Percentiles rank a stretch among this genome's conserved stretches.
phyloP scores from a whole-genome alignment of 2,113 vertebrate genomes.

The Oenanthe melanoleuca region DNA sequence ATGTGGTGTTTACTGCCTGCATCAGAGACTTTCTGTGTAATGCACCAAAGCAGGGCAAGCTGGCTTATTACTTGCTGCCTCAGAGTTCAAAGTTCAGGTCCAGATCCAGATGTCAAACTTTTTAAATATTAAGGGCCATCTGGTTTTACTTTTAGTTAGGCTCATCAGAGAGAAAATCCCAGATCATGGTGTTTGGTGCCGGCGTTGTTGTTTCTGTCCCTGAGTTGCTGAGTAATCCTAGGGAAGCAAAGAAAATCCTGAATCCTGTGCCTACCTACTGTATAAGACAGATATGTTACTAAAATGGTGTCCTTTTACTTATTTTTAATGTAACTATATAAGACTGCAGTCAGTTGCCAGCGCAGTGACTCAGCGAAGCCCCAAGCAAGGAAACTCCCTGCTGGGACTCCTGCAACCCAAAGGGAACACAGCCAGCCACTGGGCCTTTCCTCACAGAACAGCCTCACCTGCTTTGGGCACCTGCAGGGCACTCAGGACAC shows the following conservation, averaged over 20 bases:
- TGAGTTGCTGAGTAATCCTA: background rate
- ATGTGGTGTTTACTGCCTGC: background rate
- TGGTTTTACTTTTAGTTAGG: background rate
- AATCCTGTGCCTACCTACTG: background rate
- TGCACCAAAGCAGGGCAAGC: background rate
- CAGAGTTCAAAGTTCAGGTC: background rate
- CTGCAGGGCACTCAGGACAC: background rate
- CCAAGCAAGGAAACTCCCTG: background rate
- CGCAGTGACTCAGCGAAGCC: background rate
- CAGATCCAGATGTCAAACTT: background rate
- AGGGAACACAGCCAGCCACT: rapidly evolving
- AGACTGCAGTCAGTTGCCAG: background rate
- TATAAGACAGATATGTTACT: background rate
- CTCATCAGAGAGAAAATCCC: background rate
- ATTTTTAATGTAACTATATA: background rate
- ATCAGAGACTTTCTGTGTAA: background rate
- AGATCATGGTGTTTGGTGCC: background rate
- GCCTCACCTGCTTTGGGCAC: background rate
- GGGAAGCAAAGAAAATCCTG: background rate
- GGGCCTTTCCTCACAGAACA: background rate
- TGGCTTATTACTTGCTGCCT: background rate
- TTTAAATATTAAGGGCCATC: background rate
- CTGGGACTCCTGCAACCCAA: background rate
- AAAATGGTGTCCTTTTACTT: background rate
- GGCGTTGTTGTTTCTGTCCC: background rate